Percentiles rank a stretch among this genome's conserved stretches.
Conservation (phyloP, 2,888 invertebrate species). For the Timandra comae region DNA sequence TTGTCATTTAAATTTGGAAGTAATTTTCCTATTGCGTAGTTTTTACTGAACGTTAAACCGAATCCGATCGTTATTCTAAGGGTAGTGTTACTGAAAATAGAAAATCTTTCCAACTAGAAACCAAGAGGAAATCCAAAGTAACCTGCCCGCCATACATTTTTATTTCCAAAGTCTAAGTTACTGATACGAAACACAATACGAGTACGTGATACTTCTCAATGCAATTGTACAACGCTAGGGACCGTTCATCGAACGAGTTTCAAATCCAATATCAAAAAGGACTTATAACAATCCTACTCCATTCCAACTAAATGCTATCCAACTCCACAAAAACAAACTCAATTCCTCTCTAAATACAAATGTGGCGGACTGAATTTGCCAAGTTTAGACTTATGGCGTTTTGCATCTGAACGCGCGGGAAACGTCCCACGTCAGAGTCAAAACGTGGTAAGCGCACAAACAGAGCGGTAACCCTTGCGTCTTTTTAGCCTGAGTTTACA, state of each 20-base stretch:
- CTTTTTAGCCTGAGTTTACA: slow-evolving; percentile 49
- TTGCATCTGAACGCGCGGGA: slow-evolving; percentile 24
- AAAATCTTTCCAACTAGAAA: slow-evolving; percentile 5
- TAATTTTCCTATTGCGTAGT: too few species aligned
- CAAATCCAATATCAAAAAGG: slow-evolving; percentile 38
- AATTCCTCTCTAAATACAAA: slow-evolving; percentile 34
- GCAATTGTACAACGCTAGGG: slow-evolving; percentile 63
- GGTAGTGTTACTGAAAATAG: too few species aligned
- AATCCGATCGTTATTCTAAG: too few species aligned
- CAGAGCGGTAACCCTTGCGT: slow-evolving; percentile 43
- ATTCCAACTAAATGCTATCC: slow-evolving; percentile 34
- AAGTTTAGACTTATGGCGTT: slow-evolving; percentile 38
- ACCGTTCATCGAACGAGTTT: slow-evolving; percentile 65
- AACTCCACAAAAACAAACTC: slow-evolving; percentile 31
- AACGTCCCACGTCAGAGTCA: slow-evolving; percentile 37
- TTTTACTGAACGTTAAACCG: too few species aligned
- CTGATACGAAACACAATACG: slow-evolving; percentile 35
- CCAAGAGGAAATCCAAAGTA: slow-evolving; percentile 19
- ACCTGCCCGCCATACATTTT: slow-evolving; percentile 15
- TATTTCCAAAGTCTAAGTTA: slow-evolving; percentile 20
- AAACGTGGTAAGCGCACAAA: slow-evolving; percentile 48
- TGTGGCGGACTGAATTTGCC: slow-evolving; percentile 33
- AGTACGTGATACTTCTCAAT: slow-evolving; percentile 51
- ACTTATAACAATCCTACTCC: slow-evolving; percentile 37
- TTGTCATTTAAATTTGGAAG: too few species aligned